These are phyloP conservation scores for Antedon mediterranea DNA, from an alignment of 53 echinoderm and acorn worm genomes.

Conservation along the genomic window DNA sequence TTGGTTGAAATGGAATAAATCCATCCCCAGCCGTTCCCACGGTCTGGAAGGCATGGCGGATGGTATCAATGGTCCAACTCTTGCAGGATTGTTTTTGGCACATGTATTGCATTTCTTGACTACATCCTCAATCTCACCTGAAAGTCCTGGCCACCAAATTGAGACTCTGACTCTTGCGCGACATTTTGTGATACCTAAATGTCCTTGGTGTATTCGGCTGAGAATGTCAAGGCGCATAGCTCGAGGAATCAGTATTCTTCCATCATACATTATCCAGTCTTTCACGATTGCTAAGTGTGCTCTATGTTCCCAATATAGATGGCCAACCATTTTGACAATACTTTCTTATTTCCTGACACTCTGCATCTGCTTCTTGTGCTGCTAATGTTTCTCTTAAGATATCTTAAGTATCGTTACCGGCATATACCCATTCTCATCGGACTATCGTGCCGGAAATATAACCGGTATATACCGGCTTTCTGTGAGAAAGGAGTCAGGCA, in stretches of 20 bases:
- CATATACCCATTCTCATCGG: too few species aligned
- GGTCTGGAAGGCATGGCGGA: background rate
- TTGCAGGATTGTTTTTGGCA: background rate
- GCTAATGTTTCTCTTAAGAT: conserved; percentile 19
- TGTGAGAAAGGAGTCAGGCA: too few species aligned
- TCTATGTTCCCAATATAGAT: conserved; percentile 9
- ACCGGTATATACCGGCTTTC: too few species aligned
- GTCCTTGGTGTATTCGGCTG: conserved; percentile 30
- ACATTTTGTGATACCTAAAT: conserved; percentile 34
- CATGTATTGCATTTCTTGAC: background rate
- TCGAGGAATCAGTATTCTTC: too few species aligned
- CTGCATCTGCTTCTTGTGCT: conserved; percentile 20
- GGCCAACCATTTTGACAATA: conserved; percentile 38
- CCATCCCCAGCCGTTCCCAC: background rate
- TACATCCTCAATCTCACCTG: background rate
- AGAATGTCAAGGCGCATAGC: conserved; percentile 20
- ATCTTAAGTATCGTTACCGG: too few species aligned
- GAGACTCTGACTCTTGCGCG: conserved; percentile 26
- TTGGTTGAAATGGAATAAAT: background rate
- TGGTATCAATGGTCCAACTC: background rate
- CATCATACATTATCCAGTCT: too few species aligned
- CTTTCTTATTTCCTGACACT: conserved; percentile 13
- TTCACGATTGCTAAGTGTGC: background rate
- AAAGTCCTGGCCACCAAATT: conserved; percentile 52
- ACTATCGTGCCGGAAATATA: too few species aligned